phyloP scores from a whole-genome alignment of 2,113 vertebrate genomes.

The Peromyscus californicus region DNA sequence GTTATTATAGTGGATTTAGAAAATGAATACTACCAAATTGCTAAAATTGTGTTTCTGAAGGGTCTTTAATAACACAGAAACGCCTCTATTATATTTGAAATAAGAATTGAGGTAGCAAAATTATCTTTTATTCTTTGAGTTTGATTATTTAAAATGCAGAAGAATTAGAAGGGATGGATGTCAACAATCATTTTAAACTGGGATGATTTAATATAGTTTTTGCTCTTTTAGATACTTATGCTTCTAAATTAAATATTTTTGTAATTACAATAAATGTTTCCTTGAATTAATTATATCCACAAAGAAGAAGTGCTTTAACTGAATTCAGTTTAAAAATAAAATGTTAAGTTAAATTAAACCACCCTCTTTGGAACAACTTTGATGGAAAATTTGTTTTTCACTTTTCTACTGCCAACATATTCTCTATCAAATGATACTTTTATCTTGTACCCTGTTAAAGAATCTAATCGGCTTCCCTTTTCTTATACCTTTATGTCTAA shows the following conservation, averaged over 20 bases:
- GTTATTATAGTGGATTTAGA: background rate
- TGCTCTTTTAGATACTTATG: background rate
- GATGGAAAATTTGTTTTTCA: constrained; percentile 59
- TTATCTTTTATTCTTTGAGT: background rate
- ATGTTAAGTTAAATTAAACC: constrained; percentile 30
- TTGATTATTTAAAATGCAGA: background rate
- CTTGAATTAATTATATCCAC: constrained; percentile 38
- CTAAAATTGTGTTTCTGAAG: constrained; percentile 52
- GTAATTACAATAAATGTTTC: background rate
- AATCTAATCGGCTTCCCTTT: background rate
- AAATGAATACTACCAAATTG: background rate
- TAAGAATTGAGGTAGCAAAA: background rate
- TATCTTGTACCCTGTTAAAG: constrained; percentile 51
- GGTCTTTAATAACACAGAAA: constrained; percentile 28
- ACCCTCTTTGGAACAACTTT: constrained; percentile 15
- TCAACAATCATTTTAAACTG: background rate
- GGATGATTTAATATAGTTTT: background rate
- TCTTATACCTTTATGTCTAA: constrained; percentile 46
- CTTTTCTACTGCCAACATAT: constrained; percentile 53
- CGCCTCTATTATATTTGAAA: background rate
- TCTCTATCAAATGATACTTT: constrained; percentile 69
- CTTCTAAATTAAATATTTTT: constrained; percentile 55
- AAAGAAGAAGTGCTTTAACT: constrained; percentile 42
- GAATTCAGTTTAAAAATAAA: constrained; percentile 71
- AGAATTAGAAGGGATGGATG: background rate